These are phyloP conservation scores for Drosophila nikananu DNA, from an alignment of 1,140 invertebrate species.

Conservation along the genomic window DNA sequence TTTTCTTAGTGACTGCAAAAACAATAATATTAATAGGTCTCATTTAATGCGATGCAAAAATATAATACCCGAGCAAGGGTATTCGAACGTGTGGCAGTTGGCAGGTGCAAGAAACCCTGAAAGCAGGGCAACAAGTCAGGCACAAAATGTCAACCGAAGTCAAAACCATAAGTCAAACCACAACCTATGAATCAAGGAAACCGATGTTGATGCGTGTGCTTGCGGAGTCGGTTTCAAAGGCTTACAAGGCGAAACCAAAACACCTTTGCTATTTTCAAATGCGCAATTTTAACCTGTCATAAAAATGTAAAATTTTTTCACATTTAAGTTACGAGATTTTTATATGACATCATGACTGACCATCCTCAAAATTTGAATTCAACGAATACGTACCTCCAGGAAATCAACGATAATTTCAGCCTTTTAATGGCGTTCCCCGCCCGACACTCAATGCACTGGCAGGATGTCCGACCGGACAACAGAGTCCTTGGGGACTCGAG, in stretches of 20 bases:
- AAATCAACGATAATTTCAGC: slow-evolving; percentile 64
- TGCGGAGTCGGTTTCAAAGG: slow-evolving; percentile 20
- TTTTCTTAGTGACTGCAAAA: too few relatives aligned
- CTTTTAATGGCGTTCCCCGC: slow-evolving; percentile 57
- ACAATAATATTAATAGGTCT: background rate
- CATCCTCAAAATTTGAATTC: slow-evolving; percentile 15
- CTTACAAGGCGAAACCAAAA: background rate
- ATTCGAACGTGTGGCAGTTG: slow-evolving; percentile 10
- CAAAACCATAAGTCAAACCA: slow-evolving; percentile 73
- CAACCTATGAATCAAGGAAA: slow-evolving; percentile 48
- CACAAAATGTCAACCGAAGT: slow-evolving; percentile 51
- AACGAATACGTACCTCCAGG: slow-evolving; percentile 48
- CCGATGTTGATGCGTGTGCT: slow-evolving; percentile 20
- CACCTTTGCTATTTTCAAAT: background rate
- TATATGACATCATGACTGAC: background rate
- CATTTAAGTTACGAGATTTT: background rate
- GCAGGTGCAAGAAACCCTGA: slow-evolving; percentile 34
- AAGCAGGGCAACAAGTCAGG: background rate
- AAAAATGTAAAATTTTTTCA: background rate
- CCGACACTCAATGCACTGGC: background rate
- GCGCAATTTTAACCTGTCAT: background rate
- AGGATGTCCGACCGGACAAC: slow-evolving; percentile 18
- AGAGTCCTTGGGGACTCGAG: slow-evolving; percentile 17
- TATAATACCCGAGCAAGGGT: background rate
- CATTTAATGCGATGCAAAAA: background rate